These are phyloP conservation scores for Isaurus tuberculatus DNA, from an alignment of 92 coral and sea anemone species.

Conservation along the genomic window DNA sequence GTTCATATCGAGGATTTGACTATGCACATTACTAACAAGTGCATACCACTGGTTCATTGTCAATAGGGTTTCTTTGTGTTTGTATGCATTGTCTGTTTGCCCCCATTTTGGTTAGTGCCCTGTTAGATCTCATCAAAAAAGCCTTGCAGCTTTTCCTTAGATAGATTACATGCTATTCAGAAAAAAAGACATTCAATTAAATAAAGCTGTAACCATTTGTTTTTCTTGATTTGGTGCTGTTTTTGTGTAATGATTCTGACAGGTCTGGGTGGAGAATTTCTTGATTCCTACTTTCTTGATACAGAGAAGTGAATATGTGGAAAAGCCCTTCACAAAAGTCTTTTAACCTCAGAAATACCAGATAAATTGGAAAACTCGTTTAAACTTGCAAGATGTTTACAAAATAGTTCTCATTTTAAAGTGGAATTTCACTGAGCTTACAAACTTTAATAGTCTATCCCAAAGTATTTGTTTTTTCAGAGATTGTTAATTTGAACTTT, in stretches of 20 bases:
- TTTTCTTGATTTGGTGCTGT: too few species aligned
- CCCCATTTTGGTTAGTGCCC: neutral
- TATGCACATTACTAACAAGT: conserved; percentile 10
- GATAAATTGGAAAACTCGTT: neutral
- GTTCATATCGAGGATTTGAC: conserved; percentile 8
- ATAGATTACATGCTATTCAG: too few species aligned
- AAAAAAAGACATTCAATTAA: too few species aligned
- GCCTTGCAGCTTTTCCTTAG: too few species aligned
- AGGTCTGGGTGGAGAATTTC: neutral
- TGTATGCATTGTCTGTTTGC: neutral
- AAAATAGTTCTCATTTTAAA: neutral
- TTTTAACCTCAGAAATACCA: neutral
- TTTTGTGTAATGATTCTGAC: too few species aligned
- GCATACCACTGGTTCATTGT: neutral
- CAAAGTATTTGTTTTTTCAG: neutral
- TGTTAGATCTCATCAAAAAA: too few species aligned
- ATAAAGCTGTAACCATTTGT: too few species aligned
- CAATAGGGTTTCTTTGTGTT: neutral
- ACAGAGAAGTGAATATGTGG: neutral
- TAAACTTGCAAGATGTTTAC: neutral
- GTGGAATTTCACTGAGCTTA: neutral
- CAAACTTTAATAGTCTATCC: too few species aligned
- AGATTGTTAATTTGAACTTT: neutral
- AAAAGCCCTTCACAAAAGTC: neutral
- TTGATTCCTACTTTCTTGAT: neutral